phyloP scores from a whole-genome alignment of 2,113 vertebrate species.

The Pteruthius melanotis region DNA sequence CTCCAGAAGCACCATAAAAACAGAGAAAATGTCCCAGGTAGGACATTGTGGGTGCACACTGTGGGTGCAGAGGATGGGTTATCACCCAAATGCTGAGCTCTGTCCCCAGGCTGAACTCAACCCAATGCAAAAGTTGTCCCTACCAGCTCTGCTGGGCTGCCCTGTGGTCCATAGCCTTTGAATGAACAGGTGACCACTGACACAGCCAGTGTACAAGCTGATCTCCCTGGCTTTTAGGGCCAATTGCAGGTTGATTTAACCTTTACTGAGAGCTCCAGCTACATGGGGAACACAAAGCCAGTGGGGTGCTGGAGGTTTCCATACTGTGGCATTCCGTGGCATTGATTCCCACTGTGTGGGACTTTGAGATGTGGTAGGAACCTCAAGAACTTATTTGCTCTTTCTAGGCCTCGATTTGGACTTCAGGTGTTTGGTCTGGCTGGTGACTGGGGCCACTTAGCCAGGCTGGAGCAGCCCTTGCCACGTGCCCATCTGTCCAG shows the following conservation, averaged over 20 bases:
- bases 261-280: neutral
- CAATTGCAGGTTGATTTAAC: neutral
- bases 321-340: neutral
- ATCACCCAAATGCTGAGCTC: neutral
- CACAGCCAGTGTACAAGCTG: neutral
- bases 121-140: neutral
- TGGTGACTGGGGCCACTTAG: neutral
- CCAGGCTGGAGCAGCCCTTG: neutral
- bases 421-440: neutral
- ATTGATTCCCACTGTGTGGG: neutral
- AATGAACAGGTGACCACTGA: neutral
- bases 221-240: neutral
- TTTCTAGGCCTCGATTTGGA: neutral
- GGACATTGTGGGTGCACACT: neutral
- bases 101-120: neutral
- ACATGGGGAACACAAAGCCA: neutral
- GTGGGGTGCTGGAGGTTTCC: neutral
- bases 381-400: neutral
- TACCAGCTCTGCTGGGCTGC: neutral
- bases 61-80: neutral
- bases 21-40: neutral
- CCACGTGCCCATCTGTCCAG: fast-evolving
- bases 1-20: neutral
- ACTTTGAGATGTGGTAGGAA: neutral
- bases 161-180: neutral